phyloP scores from a whole-genome alignment of 2,888 invertebrate species.

The Mesopsocus fuscifrons region DNA sequence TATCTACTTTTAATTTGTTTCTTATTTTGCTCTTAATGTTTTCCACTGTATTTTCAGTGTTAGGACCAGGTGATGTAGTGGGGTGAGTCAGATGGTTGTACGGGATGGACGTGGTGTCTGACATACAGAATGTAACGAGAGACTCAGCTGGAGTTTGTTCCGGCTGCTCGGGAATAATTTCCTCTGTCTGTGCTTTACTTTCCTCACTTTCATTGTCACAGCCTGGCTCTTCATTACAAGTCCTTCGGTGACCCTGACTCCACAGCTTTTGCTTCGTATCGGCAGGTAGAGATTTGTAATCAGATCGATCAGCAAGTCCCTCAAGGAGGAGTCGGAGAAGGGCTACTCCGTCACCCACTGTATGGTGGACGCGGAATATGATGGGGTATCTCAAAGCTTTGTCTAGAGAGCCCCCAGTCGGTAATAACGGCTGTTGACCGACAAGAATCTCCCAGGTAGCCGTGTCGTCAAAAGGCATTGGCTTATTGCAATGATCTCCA shows the following conservation, averaged over 20 bases:
- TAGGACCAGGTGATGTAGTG: too few species aligned
- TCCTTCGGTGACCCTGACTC: neutral
- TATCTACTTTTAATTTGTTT: too few species aligned
- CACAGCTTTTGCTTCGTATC: neutral
- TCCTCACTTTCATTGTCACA: too few species aligned
- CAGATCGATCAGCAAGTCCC: conserved; percentile 24
- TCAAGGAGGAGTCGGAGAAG: conserved; percentile 29
- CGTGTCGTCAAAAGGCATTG: conserved; percentile 28
- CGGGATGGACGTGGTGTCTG: too few species aligned
- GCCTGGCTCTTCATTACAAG: too few species aligned
- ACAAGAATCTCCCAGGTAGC: conserved; percentile 33
- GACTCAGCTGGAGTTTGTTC: too few species aligned
- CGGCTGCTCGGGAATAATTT: too few species aligned
- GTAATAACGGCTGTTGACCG: conserved; percentile 19
- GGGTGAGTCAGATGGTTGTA: too few species aligned
- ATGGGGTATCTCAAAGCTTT: conserved; percentile 24
- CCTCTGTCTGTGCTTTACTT: too few species aligned
- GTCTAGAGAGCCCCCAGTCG: conserved; percentile 15
- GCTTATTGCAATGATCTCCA: conserved; percentile 24
- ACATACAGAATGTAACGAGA: too few species aligned
- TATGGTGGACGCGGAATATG: conserved; percentile 33
- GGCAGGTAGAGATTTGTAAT: neutral
- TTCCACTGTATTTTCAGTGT: too few species aligned
- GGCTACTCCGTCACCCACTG: conserved; percentile 33
- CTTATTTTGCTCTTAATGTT: too few species aligned